phyloP scores from a whole-genome alignment of 2,113 vertebrate genomes.

The Platycercus adscitus region DNA sequence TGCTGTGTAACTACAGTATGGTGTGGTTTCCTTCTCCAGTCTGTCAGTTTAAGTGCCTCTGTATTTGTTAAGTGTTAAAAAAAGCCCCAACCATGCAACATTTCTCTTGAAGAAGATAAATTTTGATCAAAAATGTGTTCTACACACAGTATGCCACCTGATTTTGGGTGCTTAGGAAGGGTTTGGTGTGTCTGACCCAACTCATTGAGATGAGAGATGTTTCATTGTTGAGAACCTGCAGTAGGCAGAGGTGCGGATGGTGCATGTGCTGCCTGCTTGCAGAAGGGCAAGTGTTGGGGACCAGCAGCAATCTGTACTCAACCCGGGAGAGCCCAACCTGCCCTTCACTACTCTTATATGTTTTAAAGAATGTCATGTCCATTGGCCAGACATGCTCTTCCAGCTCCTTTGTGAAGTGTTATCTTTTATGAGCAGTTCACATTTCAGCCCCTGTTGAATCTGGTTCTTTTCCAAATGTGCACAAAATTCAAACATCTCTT shows the following conservation, averaged over 20 bases:
- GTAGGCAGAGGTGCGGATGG: not conserved
- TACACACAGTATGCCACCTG: not conserved
- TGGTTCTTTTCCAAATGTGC: not conserved
- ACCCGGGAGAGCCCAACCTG: not conserved
- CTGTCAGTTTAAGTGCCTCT: not conserved
- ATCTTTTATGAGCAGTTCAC: not conserved
- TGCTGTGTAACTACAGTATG: not conserved
- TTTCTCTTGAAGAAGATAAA: not conserved
- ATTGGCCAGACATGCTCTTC: not conserved
- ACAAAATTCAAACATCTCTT: not conserved
- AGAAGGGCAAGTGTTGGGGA: not conserved
- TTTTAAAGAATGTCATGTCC: not conserved
- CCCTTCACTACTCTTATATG: not conserved
- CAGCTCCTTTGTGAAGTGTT: not conserved
- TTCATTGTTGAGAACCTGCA: not conserved
- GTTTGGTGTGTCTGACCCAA: not conserved
- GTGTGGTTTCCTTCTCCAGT: not conserved
- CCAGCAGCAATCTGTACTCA: not conserved
- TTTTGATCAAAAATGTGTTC: not conserved
- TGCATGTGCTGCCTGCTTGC: fast-evolving
- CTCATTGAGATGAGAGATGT: not conserved
- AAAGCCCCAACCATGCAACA: not conserved
- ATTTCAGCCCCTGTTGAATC: not conserved
- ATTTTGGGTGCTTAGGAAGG: not conserved
- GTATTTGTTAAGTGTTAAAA: not conserved